Percentiles rank a stretch among this genome's conserved stretches.
Evolutionary conservation across 2,113 vertebrate genomes (phyloP).

Genomic region (Nicator chloris): DNA sequence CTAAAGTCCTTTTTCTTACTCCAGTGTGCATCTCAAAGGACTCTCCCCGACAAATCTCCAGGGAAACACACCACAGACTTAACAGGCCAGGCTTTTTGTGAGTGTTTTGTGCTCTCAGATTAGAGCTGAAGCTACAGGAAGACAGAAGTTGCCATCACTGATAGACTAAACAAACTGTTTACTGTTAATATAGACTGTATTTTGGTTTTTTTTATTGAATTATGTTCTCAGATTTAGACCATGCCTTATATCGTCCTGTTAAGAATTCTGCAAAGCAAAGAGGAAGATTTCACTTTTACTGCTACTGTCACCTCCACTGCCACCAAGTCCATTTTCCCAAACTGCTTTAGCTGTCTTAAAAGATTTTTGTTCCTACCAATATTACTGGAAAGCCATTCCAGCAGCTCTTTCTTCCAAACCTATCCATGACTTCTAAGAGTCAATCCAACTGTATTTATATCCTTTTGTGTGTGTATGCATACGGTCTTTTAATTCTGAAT

Average conservation of each 20-base stretch:
- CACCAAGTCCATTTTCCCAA: not conserved
- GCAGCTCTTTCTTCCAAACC: not conserved
- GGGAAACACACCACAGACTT: not conserved
- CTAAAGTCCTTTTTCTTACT: not conserved
- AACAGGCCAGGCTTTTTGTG: not conserved
- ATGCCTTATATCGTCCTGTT: not conserved
- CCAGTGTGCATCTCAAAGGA: not conserved
- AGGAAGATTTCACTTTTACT: not conserved
- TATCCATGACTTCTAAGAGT: not conserved
- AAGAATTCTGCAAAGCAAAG: not conserved
- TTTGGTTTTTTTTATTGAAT: not conserved
- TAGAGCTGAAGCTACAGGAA: not conserved
- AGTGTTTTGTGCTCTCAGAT: not conserved
- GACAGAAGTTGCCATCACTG: not conserved
- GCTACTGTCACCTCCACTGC: not conserved
- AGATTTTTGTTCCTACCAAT: not conserved
- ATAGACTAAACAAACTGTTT: not conserved
- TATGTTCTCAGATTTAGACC: not conserved
- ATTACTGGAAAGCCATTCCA: not conserved
- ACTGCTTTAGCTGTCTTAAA: not conserved
- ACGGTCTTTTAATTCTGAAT: not conserved
- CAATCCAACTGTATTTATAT: not conserved
- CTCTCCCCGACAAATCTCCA: not conserved
- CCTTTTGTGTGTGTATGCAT: not conserved
- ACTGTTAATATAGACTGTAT: not conserved